Evolutionary conservation across 2,888 invertebrate genomes (phyloP).

Genomic region (Brenthis daphne): DNA sequence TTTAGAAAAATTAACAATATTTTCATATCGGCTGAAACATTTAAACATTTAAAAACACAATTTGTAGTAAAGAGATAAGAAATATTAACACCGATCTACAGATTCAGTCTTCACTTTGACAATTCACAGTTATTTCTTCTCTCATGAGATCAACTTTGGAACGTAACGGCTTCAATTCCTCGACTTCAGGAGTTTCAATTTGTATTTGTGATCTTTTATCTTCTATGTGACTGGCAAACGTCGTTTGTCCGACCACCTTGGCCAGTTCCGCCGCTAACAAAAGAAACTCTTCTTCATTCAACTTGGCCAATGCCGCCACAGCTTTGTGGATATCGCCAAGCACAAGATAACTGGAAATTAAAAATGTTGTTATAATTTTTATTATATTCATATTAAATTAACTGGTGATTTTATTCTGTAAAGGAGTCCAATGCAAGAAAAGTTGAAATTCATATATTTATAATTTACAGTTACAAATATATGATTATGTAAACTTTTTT

Average conservation of each 20-base stretch:
- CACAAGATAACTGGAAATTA: conserved; percentile 77
- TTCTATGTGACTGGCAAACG: conserved; percentile 61
- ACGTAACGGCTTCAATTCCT: conserved; percentile 44
- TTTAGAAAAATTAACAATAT: too few relatives aligned
- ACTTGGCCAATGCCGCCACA: conserved; percentile 80
- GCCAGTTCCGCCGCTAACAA: conserved; percentile 84
- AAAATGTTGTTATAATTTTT: background rate
- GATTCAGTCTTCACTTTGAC: conserved; percentile 1
- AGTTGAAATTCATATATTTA: too few relatives aligned
- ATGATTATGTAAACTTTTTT: too few relatives aligned
- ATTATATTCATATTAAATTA: too few relatives aligned
- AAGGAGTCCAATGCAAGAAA: too few relatives aligned
- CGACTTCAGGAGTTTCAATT: conserved; percentile 31
- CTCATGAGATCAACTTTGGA: conserved; percentile 51
- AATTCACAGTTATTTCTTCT: conserved; percentile 15
- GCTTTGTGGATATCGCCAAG: conserved; percentile 84
- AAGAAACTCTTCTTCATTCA: conserved; percentile 77
- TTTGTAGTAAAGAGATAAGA: too few relatives aligned
- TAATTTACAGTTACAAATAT: too few relatives aligned
- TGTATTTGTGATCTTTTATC: conserved; percentile 48
- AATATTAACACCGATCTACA: background rate
- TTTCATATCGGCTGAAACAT: too few relatives aligned
- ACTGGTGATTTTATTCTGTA: too few relatives aligned
- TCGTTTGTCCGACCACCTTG: conserved; percentile 66
- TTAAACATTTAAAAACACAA: too few relatives aligned